Percentiles rank a stretch among this genome's conserved stretches.
phyloP scores from a whole-genome alignment of 1,140 invertebrate species.

The Chionoecetes opilio region DNA sequence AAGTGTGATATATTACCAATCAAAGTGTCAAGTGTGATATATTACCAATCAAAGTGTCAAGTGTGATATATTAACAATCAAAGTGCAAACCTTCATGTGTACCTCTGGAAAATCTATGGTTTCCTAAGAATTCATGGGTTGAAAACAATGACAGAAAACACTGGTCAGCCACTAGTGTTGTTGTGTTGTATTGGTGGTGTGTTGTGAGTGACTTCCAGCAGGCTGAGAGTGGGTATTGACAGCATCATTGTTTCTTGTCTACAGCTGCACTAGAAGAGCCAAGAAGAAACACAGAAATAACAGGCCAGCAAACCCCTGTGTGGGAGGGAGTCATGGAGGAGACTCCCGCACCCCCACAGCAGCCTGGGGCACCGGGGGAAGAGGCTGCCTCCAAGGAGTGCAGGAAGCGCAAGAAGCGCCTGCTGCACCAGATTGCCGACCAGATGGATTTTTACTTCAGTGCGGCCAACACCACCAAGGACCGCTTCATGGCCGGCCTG shows the following conservation, averaged over 20 bases:
- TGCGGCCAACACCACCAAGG: slow-evolving; percentile 68
- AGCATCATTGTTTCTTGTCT: slow-evolving; percentile 70
- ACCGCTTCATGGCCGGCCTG: slow-evolving; percentile 56
- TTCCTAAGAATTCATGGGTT: no score
- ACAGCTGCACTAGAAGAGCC: slow-evolving; percentile 66
- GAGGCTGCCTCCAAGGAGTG: slow-evolving; percentile 30
- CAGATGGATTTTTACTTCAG: slow-evolving; percentile 78
- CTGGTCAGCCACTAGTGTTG: neutral
- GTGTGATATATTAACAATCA: no score
- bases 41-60: no score
- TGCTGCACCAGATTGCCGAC: slow-evolving; percentile 51
- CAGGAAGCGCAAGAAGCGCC: slow-evolving; percentile 63
- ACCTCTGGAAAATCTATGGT: no score
- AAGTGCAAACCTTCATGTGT: no score
- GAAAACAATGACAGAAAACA: no score
- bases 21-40: no score
- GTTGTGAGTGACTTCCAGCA: slow-evolving; percentile 28
- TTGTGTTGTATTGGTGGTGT: neutral
- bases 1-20: no score
- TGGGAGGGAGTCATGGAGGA: slow-evolving; percentile 45
- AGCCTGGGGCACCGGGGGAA: neutral
- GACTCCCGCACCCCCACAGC: neutral
- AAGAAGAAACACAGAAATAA: slow-evolving; percentile 43
- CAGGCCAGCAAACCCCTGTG: neutral
- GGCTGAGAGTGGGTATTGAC: slow-evolving; percentile 55